Percentiles rank a stretch among this genome's conserved stretches.
These are phyloP conservation scores for Cryptoprocta ferox DNA, from an alignment of 2,797 vertebrate species.

Conservation along the genomic window DNA sequence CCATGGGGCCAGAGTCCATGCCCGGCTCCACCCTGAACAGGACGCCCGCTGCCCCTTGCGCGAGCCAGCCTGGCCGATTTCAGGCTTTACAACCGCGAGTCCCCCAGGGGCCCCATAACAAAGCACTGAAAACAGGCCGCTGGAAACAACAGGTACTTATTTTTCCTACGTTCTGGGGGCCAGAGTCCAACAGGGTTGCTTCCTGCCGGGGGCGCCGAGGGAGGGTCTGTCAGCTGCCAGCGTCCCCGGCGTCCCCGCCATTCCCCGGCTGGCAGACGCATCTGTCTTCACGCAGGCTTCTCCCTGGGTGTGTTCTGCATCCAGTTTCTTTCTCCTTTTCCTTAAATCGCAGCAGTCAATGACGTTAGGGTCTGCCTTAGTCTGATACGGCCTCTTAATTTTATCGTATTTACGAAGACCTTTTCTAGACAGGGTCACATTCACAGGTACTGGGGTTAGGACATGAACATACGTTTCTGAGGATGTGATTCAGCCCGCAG, in stretches of 20 bases:
- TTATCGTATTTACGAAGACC: not conserved
- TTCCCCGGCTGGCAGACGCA: not conserved
- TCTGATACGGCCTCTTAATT: not conserved
- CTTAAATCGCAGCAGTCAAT: not conserved
- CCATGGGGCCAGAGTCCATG: not conserved
- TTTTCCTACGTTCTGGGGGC: not conserved
- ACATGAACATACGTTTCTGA: not conserved
- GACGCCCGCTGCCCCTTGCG: not conserved
- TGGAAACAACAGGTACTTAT: too few relatives aligned
- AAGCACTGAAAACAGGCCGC: not conserved
- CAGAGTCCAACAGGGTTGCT: not conserved
- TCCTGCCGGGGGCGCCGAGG: not conserved
- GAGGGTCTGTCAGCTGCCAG: not conserved
- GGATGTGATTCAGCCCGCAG: not conserved
- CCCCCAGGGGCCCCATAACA: not conserved
- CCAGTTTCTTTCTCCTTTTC: not conserved
- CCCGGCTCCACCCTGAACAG: not conserved
- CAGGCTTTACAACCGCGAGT: not conserved
- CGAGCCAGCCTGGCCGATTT: not conserved
- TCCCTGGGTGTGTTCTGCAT: not conserved
- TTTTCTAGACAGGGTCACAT: not conserved
- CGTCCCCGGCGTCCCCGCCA: not conserved
- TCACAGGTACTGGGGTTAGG: not conserved
- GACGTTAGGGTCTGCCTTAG: not conserved
- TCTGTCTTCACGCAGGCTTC: not conserved